Conservation (phyloP, 1,140 invertebrate genomes). For the Calephelis nemesis region DNA sequence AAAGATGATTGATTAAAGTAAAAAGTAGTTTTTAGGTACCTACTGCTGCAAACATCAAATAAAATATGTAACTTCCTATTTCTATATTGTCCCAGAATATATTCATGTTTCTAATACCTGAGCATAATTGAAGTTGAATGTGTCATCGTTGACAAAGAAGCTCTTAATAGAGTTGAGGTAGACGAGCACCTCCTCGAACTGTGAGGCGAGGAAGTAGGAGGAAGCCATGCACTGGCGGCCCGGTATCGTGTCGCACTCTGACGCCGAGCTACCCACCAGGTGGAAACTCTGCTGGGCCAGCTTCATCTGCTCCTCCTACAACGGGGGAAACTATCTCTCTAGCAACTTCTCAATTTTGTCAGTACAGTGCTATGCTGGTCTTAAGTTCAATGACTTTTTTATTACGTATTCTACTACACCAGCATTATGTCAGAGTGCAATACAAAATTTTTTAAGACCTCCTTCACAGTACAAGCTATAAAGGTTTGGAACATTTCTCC, state of each 20-base stretch:
- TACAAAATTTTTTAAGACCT: too few species aligned
- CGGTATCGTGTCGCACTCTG: constrained; percentile 96
- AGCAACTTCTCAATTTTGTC: neutral
- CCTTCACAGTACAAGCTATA: too few species aligned
- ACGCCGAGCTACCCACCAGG: constrained; percentile 95
- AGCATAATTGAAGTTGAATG: constrained; percentile 98
- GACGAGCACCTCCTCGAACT: constrained; percentile 97
- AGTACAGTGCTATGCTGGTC: too few species aligned
- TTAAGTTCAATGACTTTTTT: too few species aligned
- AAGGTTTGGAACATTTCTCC: too few species aligned
- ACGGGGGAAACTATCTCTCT: neutral
- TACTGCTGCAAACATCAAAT: too few species aligned
- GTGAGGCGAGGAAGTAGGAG: constrained; percentile 94
- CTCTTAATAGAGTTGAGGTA: constrained; percentile 98
- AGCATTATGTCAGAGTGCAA: too few species aligned
- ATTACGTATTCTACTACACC: too few species aligned
- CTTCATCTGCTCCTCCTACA: constrained; percentile 94
- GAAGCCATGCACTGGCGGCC: constrained; percentile 98
- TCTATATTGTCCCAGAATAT: too few species aligned
- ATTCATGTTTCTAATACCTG: constrained; percentile 78
- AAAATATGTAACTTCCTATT: too few species aligned
- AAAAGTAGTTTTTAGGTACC: too few species aligned
- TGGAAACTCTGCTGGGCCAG: constrained; percentile 98
- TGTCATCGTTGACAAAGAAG: constrained; percentile 96
- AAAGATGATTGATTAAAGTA: too few species aligned